Percentiles rank a stretch among this genome's conserved stretches.
Evolutionary conservation across 2,888 invertebrate genomes (phyloP).

Genomic region (Nebria brevicollis): DNA sequence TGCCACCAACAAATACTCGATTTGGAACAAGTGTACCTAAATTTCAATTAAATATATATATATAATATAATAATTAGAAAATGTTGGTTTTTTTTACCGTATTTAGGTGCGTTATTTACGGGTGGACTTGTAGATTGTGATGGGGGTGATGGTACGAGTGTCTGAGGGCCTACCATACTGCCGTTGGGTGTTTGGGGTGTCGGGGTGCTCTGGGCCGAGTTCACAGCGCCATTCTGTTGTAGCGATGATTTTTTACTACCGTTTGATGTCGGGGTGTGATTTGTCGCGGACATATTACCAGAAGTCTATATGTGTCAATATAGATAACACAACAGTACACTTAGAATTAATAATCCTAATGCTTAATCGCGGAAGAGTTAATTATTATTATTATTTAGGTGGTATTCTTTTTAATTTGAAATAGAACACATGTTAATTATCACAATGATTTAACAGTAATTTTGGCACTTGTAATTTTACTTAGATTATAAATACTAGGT

Average conservation of each 20-base stretch:
- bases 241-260: slow-evolving; percentile 24
- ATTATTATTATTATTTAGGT: too few species aligned
- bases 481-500: not conserved
- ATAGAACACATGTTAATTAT: not conserved
- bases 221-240: slow-evolving; percentile 27
- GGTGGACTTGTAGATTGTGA: slow-evolving; percentile 54
- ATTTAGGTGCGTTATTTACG: slow-evolving; percentile 65
- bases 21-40: slow-evolving; percentile 89
- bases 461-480: slow-evolving; percentile 35
- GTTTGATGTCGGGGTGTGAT: slow-evolving; percentile 10
- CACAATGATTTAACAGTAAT: not conserved
- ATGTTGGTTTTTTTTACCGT: slow-evolving; percentile 58
- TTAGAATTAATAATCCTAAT: not conserved
- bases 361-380: too few species aligned
- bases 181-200: slow-evolving; percentile 21
- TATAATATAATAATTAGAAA: slow-evolving; percentile 48
- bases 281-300: slow-evolving; percentile 40
- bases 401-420: not conserved
- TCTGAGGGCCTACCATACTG: slow-evolving; percentile 3
- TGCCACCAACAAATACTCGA: slow-evolving; percentile 96
- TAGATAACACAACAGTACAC: not conserved
- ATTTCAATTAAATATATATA: slow-evolving; percentile 49
- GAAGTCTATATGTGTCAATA: slow-evolving; percentile 8
- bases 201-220: slow-evolving; percentile 15
- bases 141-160: slow-evolving; percentile 16